Evolutionary conservation across 2,113 vertebrate species (phyloP), one percentile per base, ranked within the genome.

Genomic region (Vombatus ursinus): DNA sequence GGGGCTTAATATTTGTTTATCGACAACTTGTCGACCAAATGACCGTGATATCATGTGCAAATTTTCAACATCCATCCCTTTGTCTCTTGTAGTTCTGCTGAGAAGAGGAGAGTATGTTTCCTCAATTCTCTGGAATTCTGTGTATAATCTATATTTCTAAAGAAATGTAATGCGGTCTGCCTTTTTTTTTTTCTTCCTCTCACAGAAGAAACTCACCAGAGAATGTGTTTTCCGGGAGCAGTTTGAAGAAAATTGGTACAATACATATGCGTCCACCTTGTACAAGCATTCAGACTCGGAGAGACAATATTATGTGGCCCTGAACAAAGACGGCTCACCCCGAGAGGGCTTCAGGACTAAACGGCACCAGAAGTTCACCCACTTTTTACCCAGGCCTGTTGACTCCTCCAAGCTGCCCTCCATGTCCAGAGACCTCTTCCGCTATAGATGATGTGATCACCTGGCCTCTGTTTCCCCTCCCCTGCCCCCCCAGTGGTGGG

Each of bases 231-330:
- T 99, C 99, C 99, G 99, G 92, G 99, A 99, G 98, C 99, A 99
- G 98, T 99, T 99, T 98, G 99, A 99, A 98, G 99, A 99, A 99
- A 99, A 99, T 98, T 99, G 99, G 99, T 99, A 99, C 99, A 99
- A 99, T 99, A 99, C 99, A 0, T 99, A 99, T 52, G 99, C 99
- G 61, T 99, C 99, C 0, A 99, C 99, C 4, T 98, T 99, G 84
- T 99, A 99, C 99, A 99, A 99, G 97, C 99, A 99, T 92, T 98
- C 98, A 0, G 99, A 99, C 98, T 99, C 99, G 0, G 99, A 99
- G 92, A 99, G 99, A 97, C 99, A 99, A 92, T 99, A 99, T 98
- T 99, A 99, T 49, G 99, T 99, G 98, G 99, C 99, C 94, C 98
- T 99, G 95, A 99, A 99, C 99, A 99, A 99, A 98, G 99, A 99